phyloP scores from a whole-genome alignment of 1,140 invertebrate species.

The Aphelinus atriplicis region DNA sequence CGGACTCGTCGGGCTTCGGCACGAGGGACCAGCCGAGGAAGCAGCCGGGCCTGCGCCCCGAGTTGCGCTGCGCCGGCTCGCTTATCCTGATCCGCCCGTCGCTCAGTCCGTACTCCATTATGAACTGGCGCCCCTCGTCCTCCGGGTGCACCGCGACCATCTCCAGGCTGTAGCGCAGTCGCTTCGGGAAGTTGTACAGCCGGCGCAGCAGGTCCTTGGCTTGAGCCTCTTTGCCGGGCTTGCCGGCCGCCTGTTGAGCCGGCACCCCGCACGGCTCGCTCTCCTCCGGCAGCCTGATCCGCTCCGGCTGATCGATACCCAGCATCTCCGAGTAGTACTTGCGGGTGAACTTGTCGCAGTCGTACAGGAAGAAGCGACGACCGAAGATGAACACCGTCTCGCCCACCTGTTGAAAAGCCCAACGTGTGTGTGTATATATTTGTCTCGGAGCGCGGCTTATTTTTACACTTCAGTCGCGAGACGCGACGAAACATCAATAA shows the following conservation, averaged over 20 bases:
- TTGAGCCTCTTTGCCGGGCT: not conserved
- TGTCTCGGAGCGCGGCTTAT: too few relatives aligned
- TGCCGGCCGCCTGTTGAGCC: not conserved
- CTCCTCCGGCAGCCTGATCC: not conserved
- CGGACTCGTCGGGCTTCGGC: constrained; percentile 68
- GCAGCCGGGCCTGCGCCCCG: constrained; percentile 75
- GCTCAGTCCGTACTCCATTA: constrained; percentile 74
- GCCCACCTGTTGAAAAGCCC: constrained; percentile 66
- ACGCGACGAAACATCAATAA: too few relatives aligned
- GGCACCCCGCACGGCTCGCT: not conserved
- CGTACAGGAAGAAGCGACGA: constrained; percentile 78
- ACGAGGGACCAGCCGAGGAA: constrained; percentile 76
- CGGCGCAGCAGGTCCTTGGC: constrained; percentile 75
- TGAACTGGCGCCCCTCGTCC: constrained; percentile 72
- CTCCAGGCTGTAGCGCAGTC: constrained; percentile 72
- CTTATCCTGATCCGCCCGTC: constrained; percentile 72
- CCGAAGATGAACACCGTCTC: constrained; percentile 75
- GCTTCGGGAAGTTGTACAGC: constrained; percentile 71
- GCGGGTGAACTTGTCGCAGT: constrained; percentile 84
- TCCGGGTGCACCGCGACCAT: constrained; percentile 76
- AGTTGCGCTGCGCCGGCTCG: constrained; percentile 73
- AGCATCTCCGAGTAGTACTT: constrained; percentile 73
- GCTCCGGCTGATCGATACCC: constrained; percentile 61
- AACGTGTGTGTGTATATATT: too few relatives aligned
- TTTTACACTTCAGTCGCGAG: too few relatives aligned